phyloP scores from a whole-genome alignment of 1,140 invertebrate species.

The Chironomus striatipennis region DNA sequence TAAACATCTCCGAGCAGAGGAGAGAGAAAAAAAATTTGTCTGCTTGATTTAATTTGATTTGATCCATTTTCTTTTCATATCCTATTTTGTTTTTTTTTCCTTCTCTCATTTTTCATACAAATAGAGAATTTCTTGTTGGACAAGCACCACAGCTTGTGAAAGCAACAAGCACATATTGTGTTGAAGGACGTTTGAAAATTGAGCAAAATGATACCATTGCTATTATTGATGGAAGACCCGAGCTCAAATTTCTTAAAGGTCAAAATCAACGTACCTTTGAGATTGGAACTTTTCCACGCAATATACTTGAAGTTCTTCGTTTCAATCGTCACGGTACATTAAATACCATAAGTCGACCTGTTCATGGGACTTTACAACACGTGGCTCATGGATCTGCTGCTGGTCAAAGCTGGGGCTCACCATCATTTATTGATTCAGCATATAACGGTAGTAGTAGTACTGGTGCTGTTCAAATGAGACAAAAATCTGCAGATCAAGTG shows the following conservation, averaged over 20 bases:
- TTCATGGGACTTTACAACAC: conserved; percentile 81
- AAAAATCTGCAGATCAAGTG: conserved; percentile 50
- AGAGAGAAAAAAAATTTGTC: no score
- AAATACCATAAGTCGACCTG: conserved; percentile 65
- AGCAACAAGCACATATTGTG: conserved; percentile 57
- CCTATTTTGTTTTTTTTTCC: no score
- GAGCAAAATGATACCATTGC: conserved; percentile 80
- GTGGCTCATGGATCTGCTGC: conserved; percentile 62
- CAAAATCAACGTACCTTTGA: conserved; percentile 86
- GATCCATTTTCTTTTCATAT: no score
- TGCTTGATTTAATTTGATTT: no score
- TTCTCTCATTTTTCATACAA: conserved; percentile 25
- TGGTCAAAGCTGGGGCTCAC: conserved; percentile 80
- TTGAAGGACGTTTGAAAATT: conserved; percentile 63
- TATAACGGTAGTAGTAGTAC: conserved; percentile 62
- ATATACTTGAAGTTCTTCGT: conserved; percentile 59
- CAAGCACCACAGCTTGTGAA: conserved; percentile 60
- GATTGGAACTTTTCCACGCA: conserved; percentile 70
- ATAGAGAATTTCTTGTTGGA: conserved; percentile 55
- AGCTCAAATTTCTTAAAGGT: conserved; percentile 92
- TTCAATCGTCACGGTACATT: conserved; percentile 42
- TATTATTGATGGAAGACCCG: conserved; percentile 82
- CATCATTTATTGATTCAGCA: conserved; percentile 69
- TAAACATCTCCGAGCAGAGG: no score
- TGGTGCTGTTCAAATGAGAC: conserved; percentile 61